phyloP scores from a whole-genome alignment of 2,888 invertebrate genomes.

The Nymphalis urticae region DNA sequence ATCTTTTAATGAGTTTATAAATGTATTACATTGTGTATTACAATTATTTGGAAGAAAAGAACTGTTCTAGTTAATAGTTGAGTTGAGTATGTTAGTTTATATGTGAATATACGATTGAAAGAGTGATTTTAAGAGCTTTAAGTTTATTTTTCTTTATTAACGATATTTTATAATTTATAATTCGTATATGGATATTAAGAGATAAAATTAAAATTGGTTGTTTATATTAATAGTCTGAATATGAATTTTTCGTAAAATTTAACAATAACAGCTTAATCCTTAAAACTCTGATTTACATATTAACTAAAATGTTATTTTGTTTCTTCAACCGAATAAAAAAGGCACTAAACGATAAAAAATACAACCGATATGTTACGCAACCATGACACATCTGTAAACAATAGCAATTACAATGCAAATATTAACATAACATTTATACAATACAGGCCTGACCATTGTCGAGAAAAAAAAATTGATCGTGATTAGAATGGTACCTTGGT shows the following conservation, averaged over 20 bases:
- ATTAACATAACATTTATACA: constrained; percentile 66
- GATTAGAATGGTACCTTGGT: constrained; percentile 62
- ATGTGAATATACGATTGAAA: too few species aligned
- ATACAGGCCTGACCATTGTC: constrained; percentile 56
- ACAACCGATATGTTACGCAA: constrained; percentile 58
- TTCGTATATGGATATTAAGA: too few species aligned
- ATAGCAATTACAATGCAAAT: constrained; percentile 54
- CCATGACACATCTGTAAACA: constrained; percentile 52
- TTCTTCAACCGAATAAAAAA: constrained; percentile 9
- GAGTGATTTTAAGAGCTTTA: too few species aligned
- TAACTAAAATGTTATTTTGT: too few species aligned
- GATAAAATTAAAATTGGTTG: too few species aligned
- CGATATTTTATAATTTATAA: too few species aligned
- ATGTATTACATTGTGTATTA: constrained; percentile 2
- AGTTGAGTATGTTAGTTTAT: neutral
- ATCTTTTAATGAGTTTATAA: constrained; percentile 12
- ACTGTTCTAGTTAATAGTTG: neutral
- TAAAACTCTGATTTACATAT: too few species aligned
- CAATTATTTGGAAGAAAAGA: neutral
- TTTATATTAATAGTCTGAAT: too few species aligned
- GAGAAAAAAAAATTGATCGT: constrained; percentile 50
- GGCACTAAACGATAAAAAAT: constrained; percentile 34
- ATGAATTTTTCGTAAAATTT: too few species aligned
- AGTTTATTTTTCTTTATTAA: too few species aligned
- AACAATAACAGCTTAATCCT: too few species aligned